Percentiles rank a stretch among this genome's conserved stretches.
Evolutionary conservation across 2,797 vertebrate genomes (phyloP).

Genomic region (Botia kubotai): DNA sequence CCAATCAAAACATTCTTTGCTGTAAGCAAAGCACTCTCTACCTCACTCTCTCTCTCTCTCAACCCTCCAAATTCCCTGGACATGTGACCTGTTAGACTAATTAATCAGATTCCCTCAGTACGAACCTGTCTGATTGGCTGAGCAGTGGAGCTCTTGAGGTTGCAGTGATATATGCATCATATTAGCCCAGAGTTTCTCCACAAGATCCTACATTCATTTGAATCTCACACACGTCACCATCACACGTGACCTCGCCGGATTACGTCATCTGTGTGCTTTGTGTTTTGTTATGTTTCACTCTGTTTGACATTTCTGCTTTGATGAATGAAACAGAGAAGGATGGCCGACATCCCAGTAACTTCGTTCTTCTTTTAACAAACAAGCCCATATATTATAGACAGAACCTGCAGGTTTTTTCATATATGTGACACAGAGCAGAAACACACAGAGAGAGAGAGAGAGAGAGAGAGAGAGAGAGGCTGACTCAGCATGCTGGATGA

Average conservation of each 20-base stretch:
- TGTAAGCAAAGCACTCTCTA: background rate
- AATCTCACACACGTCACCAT: background rate
- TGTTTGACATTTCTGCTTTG: background rate
- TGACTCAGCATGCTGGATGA: constrained; percentile 45
- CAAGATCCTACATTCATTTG: too few species aligned
- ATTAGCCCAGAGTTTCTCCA: background rate
- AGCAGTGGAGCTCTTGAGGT: constrained; percentile 13
- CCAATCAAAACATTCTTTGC: background rate
- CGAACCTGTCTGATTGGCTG: constrained; percentile 38
- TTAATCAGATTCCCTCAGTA: constrained; percentile 56
- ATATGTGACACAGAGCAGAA: background rate
- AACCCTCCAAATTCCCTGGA: constrained; percentile 24
- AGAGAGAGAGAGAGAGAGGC: constrained; percentile 13
- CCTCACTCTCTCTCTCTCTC: background rate
- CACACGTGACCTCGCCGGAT: background rate
- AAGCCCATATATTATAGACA: background rate
- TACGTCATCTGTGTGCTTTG: background rate
- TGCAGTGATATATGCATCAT: constrained; percentile 29
- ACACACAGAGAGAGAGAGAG: background rate
- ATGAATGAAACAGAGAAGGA: background rate
- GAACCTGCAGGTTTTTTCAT: background rate
- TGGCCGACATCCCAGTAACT: background rate
- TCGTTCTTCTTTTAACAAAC: background rate
- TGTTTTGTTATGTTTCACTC: background rate
- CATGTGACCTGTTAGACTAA: constrained; percentile 55